Conservation (phyloP, 2,797 vertebrate genomes). For the Rhinophrynus dorsalis region DNA sequence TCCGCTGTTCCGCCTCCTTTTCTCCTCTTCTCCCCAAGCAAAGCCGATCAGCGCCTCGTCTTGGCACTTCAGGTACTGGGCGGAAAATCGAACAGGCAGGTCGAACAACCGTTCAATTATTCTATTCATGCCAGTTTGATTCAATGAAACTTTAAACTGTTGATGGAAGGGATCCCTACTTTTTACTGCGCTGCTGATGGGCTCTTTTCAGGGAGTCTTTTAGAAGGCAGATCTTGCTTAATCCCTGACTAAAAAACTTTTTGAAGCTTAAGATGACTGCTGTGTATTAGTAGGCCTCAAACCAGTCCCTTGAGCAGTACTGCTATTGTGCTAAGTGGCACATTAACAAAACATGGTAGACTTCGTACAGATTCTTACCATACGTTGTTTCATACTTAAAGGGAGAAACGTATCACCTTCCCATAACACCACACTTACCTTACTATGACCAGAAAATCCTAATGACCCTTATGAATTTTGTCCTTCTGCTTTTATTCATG, state of each 20-base stretch:
- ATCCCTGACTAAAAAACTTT: conserved; percentile 54
- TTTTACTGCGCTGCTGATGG: conserved; percentile 9
- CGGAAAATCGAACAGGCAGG: conserved; percentile 43
- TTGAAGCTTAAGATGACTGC: conserved; percentile 35
- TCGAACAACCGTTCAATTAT: conserved; percentile 39
- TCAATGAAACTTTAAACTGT: conserved; percentile 21
- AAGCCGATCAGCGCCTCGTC: conserved; percentile 26
- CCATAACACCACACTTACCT: too few species aligned
- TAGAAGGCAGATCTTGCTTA: conserved; percentile 31
- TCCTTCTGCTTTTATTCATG: too few species aligned
- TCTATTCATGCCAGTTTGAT: conserved; percentile 27
- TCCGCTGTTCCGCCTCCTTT: conserved; percentile 20
- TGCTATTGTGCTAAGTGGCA: neutral
- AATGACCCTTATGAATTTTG: too few species aligned
- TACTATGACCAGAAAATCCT: too few species aligned
- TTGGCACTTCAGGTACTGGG: conserved; percentile 21
- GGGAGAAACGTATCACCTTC: too few species aligned
- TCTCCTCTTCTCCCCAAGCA: conserved; percentile 22
- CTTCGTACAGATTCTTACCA: neutral
- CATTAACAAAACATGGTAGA: neutral
- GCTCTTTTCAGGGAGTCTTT: conserved; percentile 33
- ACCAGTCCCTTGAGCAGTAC: conserved; percentile 49
- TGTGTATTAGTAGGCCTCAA: conserved; percentile 16
- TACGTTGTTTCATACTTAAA: neutral
- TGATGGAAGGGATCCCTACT: conserved; percentile 8